phyloP scores from a whole-genome alignment of 2,797 vertebrate species.

The Stomatorhinus walkeri region DNA sequence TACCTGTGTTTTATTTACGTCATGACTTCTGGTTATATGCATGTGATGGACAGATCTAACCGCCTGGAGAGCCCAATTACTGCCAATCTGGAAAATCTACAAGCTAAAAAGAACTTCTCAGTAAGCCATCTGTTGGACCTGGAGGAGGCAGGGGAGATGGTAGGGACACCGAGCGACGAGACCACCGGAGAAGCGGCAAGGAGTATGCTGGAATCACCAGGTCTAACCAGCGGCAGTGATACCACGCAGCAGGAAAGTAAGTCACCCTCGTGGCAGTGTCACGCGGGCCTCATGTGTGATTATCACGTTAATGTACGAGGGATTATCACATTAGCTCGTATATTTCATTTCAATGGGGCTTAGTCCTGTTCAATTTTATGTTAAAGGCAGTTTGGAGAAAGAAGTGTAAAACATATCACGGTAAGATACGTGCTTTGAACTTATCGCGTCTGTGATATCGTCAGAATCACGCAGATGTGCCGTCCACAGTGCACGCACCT shows the following conservation, averaged over 20 bases:
- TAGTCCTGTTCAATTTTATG: neutral
- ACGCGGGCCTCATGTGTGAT: slow-evolving; percentile 14
- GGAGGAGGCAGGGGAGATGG: slow-evolving; percentile 90
- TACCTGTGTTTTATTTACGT: slow-evolving; percentile 44
- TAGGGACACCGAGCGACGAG: slow-evolving; percentile 79
- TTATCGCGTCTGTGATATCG: neutral
- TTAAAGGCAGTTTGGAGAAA: neutral
- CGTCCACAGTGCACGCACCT: neutral
- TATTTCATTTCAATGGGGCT: neutral
- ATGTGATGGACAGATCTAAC: slow-evolving; percentile 86
- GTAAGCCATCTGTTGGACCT: slow-evolving; percentile 98
- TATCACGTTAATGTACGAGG: slow-evolving; percentile 24
- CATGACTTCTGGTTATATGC: slow-evolving; percentile 94
- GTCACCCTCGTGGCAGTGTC: slow-evolving; percentile 43
- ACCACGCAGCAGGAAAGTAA: slow-evolving; percentile 96
- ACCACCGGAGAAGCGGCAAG: slow-evolving; percentile 78
- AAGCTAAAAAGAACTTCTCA: slow-evolving; percentile 97
- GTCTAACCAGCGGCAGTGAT: slow-evolving; percentile 92
- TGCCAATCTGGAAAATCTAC: slow-evolving; percentile 83
- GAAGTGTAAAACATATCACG: neutral
- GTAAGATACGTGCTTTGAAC: neutral
- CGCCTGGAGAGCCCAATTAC: slow-evolving; percentile 83
- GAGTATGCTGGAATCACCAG: slow-evolving; percentile 88
- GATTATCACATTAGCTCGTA: slow-evolving; percentile 28
- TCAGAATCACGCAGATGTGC: neutral